A percentile compares a stretch with the other conserved stretches of the same genome.
Conservation (phyloP, 2,113 vertebrate species). For the Struthio camelus region DNA sequence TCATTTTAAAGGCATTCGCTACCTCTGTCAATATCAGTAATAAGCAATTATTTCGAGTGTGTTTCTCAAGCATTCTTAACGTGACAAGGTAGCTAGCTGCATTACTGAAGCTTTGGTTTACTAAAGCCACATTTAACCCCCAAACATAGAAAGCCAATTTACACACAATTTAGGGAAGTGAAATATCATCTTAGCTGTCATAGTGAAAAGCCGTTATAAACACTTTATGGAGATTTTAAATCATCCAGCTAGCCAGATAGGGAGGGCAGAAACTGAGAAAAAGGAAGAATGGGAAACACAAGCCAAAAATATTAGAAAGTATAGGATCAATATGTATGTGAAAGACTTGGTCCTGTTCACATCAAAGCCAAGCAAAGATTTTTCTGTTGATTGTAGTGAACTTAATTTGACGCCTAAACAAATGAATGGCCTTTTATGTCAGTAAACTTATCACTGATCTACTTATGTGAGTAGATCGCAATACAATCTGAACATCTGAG, state of each 20-base stretch:
- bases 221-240: not conserved
- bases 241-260: not conserved
- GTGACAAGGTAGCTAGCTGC: not conserved
- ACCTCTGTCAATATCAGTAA: not conserved
- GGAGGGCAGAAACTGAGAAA: not conserved
- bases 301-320: not conserved
- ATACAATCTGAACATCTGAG: not conserved
- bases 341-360: not conserved
- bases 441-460: not conserved
- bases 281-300: not conserved
- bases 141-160: not conserved
- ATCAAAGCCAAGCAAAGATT: not conserved
- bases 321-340: not conserved
- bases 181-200: not conserved
- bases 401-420: not conserved
- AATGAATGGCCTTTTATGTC: not conserved
- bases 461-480: not conserved
- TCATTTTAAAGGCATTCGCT: not conserved
- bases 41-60: not conserved
- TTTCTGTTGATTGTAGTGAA: not conserved
- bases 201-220: not conserved
- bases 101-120: conserved; percentile 14
- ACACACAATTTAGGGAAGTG: not conserved
- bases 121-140: not conserved
- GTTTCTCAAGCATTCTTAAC: not conserved